Conservation (phyloP, 92 coral and sea anemone species). For the Umimayanthus kanabou region DNA sequence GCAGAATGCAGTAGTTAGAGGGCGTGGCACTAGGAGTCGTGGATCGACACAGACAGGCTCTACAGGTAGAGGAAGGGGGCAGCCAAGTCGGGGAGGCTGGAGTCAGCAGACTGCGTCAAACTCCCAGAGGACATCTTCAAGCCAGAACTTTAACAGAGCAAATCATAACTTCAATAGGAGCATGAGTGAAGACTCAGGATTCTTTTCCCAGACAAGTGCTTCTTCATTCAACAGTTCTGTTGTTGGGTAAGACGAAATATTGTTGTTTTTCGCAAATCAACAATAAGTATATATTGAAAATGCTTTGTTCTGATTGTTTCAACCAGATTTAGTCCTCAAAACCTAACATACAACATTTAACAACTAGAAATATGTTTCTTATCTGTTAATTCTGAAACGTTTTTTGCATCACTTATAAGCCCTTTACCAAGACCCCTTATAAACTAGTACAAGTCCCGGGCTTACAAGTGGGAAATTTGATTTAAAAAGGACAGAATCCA, state of each 20-base stretch:
- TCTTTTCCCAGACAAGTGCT: background rate
- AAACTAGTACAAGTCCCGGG: too few species aligned
- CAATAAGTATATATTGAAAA: background rate
- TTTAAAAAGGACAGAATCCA: too few species aligned
- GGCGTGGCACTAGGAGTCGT: background rate
- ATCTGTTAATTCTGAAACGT: too few species aligned
- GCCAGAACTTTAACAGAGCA: background rate
- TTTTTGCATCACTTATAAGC: too few species aligned
- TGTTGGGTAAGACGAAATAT: conserved; percentile 2
- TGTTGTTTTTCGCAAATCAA: too few species aligned
- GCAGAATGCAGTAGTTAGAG: background rate
- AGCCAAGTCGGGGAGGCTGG: background rate
- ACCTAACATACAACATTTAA: too few species aligned
- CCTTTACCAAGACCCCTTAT: too few species aligned
- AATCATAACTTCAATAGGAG: background rate
- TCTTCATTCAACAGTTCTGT: conserved; percentile 2
- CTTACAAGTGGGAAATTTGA: too few species aligned
- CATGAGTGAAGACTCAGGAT: conserved; percentile 2
- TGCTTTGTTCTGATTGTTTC: too few species aligned
- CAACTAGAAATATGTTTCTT: too few species aligned
- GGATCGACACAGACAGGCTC: background rate
- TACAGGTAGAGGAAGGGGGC: background rate
- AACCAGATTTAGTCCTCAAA: too few species aligned
- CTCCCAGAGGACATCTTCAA: background rate
- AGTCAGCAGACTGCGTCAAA: background rate